phyloP scores from a whole-genome alignment of 2,888 invertebrate species.

The Salticus scenicus region DNA sequence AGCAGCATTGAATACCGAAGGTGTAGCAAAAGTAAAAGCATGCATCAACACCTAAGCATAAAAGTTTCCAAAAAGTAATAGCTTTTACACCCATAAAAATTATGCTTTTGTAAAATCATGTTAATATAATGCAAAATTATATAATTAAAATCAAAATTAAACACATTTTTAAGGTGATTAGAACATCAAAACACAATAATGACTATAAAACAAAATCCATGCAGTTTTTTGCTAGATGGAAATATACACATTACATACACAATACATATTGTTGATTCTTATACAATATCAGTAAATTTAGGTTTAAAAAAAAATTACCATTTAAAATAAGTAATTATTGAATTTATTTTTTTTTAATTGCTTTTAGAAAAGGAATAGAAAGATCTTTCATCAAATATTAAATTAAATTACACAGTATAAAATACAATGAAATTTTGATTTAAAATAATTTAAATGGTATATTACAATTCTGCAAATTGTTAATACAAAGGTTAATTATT shows the following conservation, averaged over 20 bases:
- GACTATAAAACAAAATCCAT: slow-evolving; percentile 32
- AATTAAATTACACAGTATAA: too few relatives aligned
- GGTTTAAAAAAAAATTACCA: too few relatives aligned
- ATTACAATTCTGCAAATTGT: too few relatives aligned
- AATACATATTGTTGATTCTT: neutral
- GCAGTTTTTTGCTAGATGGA: slow-evolving; percentile 36
- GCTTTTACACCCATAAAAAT: neutral
- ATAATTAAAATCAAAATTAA: neutral
- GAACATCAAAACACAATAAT: slow-evolving; percentile 21
- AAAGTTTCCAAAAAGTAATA: neutral
- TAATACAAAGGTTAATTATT: too few relatives aligned
- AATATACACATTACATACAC: neutral
- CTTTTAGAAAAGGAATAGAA: too few relatives aligned
- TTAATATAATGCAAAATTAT: slow-evolving; percentile 26
- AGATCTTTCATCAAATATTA: too few relatives aligned
- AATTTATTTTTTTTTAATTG: too few relatives aligned
- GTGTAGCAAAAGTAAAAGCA: slow-evolving; percentile 21
- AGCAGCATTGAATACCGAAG: slow-evolving; percentile 13
- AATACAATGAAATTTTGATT: too few relatives aligned
- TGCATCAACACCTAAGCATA: slow-evolving; percentile 15
- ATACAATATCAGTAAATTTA: neutral
- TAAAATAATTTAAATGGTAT: too few relatives aligned
- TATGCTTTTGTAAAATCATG: slow-evolving; percentile 22
- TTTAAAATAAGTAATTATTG: too few relatives aligned
- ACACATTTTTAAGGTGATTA: slow-evolving; percentile 8